Conservation (phyloP, 1,140 invertebrate genomes). For the Ptiloglossa arizonensis region DNA sequence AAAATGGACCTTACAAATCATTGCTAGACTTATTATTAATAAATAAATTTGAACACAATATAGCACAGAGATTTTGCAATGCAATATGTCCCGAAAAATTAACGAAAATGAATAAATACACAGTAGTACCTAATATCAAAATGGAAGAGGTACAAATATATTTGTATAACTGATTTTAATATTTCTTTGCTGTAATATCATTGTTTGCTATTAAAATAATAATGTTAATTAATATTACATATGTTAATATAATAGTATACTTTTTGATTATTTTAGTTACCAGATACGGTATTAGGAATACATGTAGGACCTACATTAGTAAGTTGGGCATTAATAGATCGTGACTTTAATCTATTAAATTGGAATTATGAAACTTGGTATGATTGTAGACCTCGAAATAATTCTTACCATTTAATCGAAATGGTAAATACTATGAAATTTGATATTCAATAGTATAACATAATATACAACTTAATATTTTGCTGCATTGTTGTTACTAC, state of each 20-base stretch:
- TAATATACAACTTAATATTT: background rate
- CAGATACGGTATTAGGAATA: conserved; percentile 25
- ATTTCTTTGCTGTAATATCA: background rate
- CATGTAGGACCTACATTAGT: conserved; percentile 24
- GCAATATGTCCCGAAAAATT: background rate
- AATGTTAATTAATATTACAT: too few relatives aligned
- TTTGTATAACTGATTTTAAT: background rate
- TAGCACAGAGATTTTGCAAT: background rate
- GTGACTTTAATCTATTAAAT: conserved; percentile 26
- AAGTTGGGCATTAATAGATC: conserved; percentile 39
- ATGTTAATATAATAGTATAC: too few relatives aligned
- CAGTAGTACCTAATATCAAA: background rate
- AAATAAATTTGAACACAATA: background rate
- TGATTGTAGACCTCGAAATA: rapidly evolving
- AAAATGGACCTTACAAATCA: conserved; percentile 18
- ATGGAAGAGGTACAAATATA: background rate
- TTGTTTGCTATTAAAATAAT: too few relatives aligned
- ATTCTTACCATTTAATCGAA: conserved; percentile 9
- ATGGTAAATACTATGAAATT: conserved; percentile 27
- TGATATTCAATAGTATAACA: background rate
- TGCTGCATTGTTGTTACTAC: background rate
- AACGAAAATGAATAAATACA: background rate
- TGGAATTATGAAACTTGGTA: background rate
- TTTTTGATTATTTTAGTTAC: conserved; percentile 9
- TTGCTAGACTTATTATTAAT: conserved; percentile 13